Base-by-base conservation (phyloP, 64 coral and sea anemone genomes). In the Pocillopora verrucosa region DNA sequence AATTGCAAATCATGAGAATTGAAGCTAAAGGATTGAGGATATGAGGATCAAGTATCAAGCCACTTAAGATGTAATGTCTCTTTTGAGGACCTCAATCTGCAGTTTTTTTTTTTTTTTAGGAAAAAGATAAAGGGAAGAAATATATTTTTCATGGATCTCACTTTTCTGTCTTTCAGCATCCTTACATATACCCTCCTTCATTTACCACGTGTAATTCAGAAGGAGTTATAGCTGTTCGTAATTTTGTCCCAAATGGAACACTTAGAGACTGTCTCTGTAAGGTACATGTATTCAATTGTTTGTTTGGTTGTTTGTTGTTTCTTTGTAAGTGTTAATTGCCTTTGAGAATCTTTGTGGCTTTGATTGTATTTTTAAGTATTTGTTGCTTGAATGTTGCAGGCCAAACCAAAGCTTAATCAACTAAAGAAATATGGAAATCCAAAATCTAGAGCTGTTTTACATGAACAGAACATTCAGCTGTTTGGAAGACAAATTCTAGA, bases 401-500 rank as follows among this genome's bases (percentile, higher is more conserved):
- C 94, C 25, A 98, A 95, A 78, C 96, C 96, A 37, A 95, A 95
- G 86, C 24, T 92, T 22, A 93, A 72, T 80, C 93, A 98, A 51
- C 65, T 98, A n/a, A 98, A 88, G 78, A 98, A 98, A 84, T 98
- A 98, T 80, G 93, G 96, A 72, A 95, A 90, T 79, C 96, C 96
- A 13, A 98, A 90, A 58, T 60, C 74, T 60, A 89, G 93, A 87
- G 86, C 76, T 60, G 36, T 80, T 59, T 75, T 98, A 13, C 89
- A 92, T 61, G 82, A 95, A 30, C 84, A 89, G 59, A 81, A 98
- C 22, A 93, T 98, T 73, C 93, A 94, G 80, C 80, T 94, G 56
- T 98, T 83, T 95, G 96, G 96, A 79, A 98, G 92, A 80, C 93
- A 98, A 80, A 98, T 98, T 69, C 89, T 98, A 93, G 96, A 98